Evolutionary conservation across 1,140 invertebrate genomes (phyloP).

Genomic region (Dinoponera quadriceps): DNA sequence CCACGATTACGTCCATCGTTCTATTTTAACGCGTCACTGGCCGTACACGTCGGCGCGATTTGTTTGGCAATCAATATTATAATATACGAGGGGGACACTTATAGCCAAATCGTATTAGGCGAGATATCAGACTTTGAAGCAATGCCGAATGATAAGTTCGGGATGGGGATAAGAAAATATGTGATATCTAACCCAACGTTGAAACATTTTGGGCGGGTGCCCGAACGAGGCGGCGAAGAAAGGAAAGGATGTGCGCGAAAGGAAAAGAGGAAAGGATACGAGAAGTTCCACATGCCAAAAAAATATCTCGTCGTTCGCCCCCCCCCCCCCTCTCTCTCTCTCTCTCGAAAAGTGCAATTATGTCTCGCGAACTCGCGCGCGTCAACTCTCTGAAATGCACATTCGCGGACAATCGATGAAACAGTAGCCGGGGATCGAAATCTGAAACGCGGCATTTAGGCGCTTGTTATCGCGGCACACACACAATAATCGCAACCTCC

Average conservation of each 20-base stretch:
- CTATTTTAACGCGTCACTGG: not conserved
- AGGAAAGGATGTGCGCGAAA: too few relatives aligned
- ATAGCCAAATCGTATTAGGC: not conserved
- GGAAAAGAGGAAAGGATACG: too few relatives aligned
- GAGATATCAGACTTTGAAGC: not conserved
- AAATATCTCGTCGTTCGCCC: too few relatives aligned
- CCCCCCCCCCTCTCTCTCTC: not conserved
- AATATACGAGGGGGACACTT: not conserved
- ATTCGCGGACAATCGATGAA: not conserved
- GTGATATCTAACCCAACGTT: too few relatives aligned
- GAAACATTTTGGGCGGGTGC: too few relatives aligned
- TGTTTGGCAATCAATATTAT: not conserved
- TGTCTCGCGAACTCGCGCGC: not conserved
- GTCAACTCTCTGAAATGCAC: not conserved
- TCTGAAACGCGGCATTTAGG: conserved; percentile 14
- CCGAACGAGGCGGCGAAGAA: too few relatives aligned
- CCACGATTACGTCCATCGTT: not conserved
- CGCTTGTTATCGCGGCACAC: conserved; percentile 44
- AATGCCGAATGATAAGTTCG: too few relatives aligned
- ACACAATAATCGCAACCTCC: conserved; percentile 48
- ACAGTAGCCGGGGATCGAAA: conserved; percentile 51
- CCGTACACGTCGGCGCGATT: not conserved
- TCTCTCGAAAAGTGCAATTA: not conserved
- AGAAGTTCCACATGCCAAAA: too few relatives aligned
- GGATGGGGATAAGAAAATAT: too few relatives aligned